phyloP scores from a whole-genome alignment of 2,797 vertebrate species.

The Neoniphon sammara region DNA sequence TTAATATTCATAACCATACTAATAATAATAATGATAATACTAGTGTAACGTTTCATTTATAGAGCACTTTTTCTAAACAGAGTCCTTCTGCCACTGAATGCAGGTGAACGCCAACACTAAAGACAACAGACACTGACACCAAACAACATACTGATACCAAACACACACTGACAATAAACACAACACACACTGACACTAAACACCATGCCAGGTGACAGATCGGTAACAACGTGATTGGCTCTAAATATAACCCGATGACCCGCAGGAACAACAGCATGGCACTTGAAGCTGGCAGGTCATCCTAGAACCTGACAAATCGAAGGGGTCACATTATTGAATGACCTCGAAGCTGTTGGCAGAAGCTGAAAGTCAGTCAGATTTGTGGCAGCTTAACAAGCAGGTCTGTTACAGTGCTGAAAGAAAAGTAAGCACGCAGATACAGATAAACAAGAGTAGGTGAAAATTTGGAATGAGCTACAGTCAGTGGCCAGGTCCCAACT shows the following conservation, averaged over 20 bases:
- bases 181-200: neutral
- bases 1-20: no score
- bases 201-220: constrained; percentile 10
- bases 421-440: neutral
- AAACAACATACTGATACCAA: neutral
- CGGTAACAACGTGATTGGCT: neutral
- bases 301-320: neutral
- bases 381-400: neutral
- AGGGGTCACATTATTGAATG: constrained; percentile 4
- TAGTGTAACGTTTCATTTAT: no score
- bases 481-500: no score
- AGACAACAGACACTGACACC: neutral
- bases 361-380: neutral
- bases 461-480: no score
- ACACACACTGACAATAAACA: neutral
- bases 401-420: constrained; percentile 33
- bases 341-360: constrained; percentile 27
- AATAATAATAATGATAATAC: no score
- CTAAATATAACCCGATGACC: constrained; percentile 54
- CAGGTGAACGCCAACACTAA: no score
- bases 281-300: constrained; percentile 37
- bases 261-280: constrained; percentile 11
- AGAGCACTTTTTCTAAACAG: no score
- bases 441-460: neutral
- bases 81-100: no score